These are phyloP conservation scores for Tretioscincus oriximinensis DNA, from an alignment of 2,113 vertebrate genomes.

Conservation along the genomic window DNA sequence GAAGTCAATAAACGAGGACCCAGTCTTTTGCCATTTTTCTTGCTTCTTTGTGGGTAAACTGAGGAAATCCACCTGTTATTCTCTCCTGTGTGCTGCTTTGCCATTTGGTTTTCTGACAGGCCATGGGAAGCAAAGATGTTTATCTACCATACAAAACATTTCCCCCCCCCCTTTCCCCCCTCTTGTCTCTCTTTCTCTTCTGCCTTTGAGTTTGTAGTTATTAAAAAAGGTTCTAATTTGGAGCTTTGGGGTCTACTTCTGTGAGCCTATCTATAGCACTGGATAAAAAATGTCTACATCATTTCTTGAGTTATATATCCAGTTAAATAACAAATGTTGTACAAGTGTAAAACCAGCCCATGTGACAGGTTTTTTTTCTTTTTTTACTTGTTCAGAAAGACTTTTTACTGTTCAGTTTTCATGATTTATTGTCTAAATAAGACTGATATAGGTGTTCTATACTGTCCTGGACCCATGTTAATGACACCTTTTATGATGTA, in stretches of 20 bases:
- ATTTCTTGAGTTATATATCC: conserved; percentile 82
- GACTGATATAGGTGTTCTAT: conserved; percentile 84
- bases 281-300: conserved; percentile 84
- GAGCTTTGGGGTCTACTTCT: conserved; percentile 83
- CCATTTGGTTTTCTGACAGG: conserved; percentile 69
- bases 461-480: conserved; percentile 89
- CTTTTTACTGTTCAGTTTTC: conserved; percentile 93
- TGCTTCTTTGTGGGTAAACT: conserved; percentile 71
- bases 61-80: conserved; percentile 72
- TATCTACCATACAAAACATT: conserved; percentile 74
- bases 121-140: conserved; percentile 70
- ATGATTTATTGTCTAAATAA: conserved; percentile 87
- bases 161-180: conserved; percentile 67
- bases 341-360: conserved; percentile 82
- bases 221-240: conserved; percentile 78
- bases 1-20: conserved; percentile 69
- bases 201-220: conserved; percentile 83
- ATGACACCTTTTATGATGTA: conserved; percentile 82
- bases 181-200: conserved; percentile 76
- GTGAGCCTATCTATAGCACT: conserved; percentile 84
- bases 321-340: conserved; percentile 82
- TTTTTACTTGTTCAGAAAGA: conserved; percentile 92
- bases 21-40: conserved; percentile 49
- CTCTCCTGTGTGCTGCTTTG: conserved; percentile 74
- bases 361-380: conserved; percentile 88